Conservation (phyloP, 2,888 invertebrate genomes). For the Congeria kusceri region DNA sequence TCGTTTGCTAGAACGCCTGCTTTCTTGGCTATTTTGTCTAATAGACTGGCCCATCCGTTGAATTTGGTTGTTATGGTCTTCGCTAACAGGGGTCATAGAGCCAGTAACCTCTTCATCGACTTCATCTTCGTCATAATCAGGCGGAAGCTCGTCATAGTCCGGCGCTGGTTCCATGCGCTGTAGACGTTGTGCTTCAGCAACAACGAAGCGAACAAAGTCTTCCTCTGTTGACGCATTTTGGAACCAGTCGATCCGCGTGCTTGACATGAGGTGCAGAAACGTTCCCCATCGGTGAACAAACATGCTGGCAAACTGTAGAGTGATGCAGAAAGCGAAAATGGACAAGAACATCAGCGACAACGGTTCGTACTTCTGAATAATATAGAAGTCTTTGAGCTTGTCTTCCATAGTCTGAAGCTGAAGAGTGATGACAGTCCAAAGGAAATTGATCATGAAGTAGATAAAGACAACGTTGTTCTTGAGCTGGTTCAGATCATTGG, state of each 20-base stretch:
- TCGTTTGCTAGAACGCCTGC: conserved; percentile 38
- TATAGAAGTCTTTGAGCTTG: conserved; percentile 89
- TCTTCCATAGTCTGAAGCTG: conserved; percentile 93
- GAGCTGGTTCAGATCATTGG: conserved; percentile 72
- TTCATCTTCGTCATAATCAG: conserved; percentile 68
- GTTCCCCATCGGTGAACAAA: conserved; percentile 81
- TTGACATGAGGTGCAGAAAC: conserved; percentile 81
- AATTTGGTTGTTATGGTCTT: conserved; percentile 61
- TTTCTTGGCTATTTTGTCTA: conserved; percentile 30
- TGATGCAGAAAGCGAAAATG: conserved; percentile 77
- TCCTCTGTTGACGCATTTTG: conserved; percentile 77
- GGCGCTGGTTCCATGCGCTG: conserved; percentile 78
- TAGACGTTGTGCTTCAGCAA: conserved; percentile 77
- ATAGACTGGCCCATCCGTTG: conserved; percentile 31
- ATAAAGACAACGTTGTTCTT: conserved; percentile 81
- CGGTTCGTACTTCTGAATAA: conserved; percentile 79
- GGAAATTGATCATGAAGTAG: conserved; percentile 96
- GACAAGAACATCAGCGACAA: conserved; percentile 78
- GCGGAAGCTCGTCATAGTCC: conserved; percentile 75
- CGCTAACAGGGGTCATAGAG: conserved; percentile 39
- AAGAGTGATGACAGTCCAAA: conserved; percentile 99
- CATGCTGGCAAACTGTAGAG: conserved; percentile 79
- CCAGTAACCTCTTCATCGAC: conserved; percentile 48
- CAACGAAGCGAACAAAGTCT: conserved; percentile 79
- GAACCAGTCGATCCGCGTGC: conserved; percentile 79